Evolutionary conservation across 2,797 vertebrate species (phyloP), one percentile per base, ranked within the genome.

Genomic region (Phataginus tetradactyla): DNA sequence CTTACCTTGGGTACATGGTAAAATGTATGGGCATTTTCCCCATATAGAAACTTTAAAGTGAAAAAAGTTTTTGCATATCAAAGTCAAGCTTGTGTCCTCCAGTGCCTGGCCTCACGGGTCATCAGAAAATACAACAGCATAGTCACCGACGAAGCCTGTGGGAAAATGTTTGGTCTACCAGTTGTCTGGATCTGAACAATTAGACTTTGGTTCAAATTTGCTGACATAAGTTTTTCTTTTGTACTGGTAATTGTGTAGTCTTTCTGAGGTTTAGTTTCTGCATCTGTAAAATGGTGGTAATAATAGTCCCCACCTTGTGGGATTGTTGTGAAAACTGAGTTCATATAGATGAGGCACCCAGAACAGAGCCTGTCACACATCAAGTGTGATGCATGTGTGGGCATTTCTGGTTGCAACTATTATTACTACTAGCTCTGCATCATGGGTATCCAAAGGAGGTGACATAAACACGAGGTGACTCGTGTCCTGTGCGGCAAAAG

Each of bases 341-440:
- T 64, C 3, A 9, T 45, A 18, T 27, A 37, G 23, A 27, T 2
- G 29, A 39, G 21, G 32, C 14, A 15, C 37, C 32, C 21, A 37
- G 25, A 15, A n/a, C n/a, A 27, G n/a, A 64, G 34, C 37, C 32
- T 59, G 8, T 29, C 4, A 7, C 17, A 23, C 49, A 21, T 32
- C n/a, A 1, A 3, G 27, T 6, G 4, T 75, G 17, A 1, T 5
- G 8, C n/a, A 23, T 4, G 21, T 1, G 0, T 25, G 27, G 17
- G 25, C 9, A 11, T 49, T 15, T 2, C 4, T 32, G 14, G 1
- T 1, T 32, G 3, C 12, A 79, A 34, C 4, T 4, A 18, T 25
- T 49, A 0, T 32, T 20, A 0, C 27, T 55, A 29, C 57, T 18
- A 27, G 21, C 71, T 18, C 45, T 29, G 7, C 5, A 1, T 53